phyloP scores from a whole-genome alignment of 2,888 invertebrate species.

The Hololepta plana region DNA sequence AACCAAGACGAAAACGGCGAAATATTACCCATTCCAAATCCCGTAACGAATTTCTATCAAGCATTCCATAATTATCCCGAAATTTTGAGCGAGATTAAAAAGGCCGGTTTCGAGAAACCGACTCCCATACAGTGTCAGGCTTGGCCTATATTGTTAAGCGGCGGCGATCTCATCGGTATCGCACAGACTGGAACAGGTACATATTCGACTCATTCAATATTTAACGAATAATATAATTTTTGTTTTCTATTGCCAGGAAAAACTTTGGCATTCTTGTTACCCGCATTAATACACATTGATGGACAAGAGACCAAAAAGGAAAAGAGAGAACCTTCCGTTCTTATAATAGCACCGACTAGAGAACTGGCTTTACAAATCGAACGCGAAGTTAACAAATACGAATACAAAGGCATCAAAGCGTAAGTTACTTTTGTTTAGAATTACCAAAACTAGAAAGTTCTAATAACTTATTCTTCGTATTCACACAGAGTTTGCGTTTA shows the following conservation, averaged over 20 bases:
- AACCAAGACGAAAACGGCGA: constrained; percentile 10
- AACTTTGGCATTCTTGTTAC: constrained; percentile 83
- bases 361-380: constrained; percentile 89
- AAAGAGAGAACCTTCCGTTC: constrained; percentile 58
- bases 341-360: constrained; percentile 83
- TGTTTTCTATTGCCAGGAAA: constrained; percentile 39
- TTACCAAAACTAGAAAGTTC: not conserved
- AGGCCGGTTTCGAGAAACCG: constrained; percentile 64
- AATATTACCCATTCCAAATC: constrained; percentile 51
- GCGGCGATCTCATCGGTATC: constrained; percentile 89
- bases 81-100: constrained; percentile 60
- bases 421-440: constrained; percentile 23
- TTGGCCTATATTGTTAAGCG: constrained; percentile 84
- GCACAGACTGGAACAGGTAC: constrained; percentile 78
- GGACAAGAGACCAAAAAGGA: constrained; percentile 58
- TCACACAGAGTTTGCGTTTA: constrained; percentile 63
- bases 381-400: constrained; percentile 76
- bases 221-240: constrained; percentile 3
- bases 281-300: constrained; percentile 86
- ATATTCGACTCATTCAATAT: constrained; percentile 8
- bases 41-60: constrained; percentile 64
- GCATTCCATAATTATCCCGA: constrained; percentile 69
- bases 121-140: constrained; percentile 87
- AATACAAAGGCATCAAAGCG: constrained; percentile 74
- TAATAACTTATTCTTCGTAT: constrained; percentile 7